Evolutionary conservation across 1,140 invertebrate species (phyloP).

Genomic region (Octopus bimaculoides): DNA sequence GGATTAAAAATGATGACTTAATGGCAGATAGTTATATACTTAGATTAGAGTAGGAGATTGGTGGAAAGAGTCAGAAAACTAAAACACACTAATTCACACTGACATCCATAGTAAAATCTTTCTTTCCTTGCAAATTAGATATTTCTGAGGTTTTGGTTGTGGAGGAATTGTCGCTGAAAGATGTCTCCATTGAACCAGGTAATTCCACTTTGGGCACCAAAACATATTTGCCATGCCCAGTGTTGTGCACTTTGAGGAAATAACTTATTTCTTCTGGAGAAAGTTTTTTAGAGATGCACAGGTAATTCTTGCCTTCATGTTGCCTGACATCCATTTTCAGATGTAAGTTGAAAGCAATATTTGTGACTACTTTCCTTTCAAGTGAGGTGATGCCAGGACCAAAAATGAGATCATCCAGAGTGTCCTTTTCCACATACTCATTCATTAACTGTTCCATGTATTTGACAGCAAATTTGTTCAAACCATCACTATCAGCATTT

Average conservation of each 20-base stretch:
- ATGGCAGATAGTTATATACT: too few species aligned
- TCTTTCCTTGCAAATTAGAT: slow-evolving; percentile 1
- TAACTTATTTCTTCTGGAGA: slow-evolving; percentile 27
- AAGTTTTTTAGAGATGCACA: slow-evolving; percentile 29
- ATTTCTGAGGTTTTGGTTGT: neutral
- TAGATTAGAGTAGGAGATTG: too few species aligned
- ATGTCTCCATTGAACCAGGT: slow-evolving; percentile 16
- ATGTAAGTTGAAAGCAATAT: slow-evolving; percentile 11
- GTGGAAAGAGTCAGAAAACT: too few species aligned
- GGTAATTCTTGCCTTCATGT: slow-evolving; percentile 27
- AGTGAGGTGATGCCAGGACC: slow-evolving; percentile 22
- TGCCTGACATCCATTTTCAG: slow-evolving; percentile 20
- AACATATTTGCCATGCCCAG: slow-evolving; percentile 30
- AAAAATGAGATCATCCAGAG: slow-evolving; percentile 31
- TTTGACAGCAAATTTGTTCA: slow-evolving; percentile 29
- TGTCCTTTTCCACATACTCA: slow-evolving; percentile 18
- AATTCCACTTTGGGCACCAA: slow-evolving; percentile 21
- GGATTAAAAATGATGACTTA: too few species aligned
- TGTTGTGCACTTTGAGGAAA: slow-evolving; percentile 14
- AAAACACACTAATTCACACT: slow-evolving; percentile 3
- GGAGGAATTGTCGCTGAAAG: neutral
- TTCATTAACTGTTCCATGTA: slow-evolving; percentile 24
- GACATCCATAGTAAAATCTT: slow-evolving; percentile 7
- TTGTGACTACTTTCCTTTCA: slow-evolving; percentile 6
- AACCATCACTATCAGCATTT: neutral